Conservation (phyloP, 2,113 vertebrate genomes). For the Nannobrachium achirus region DNA sequence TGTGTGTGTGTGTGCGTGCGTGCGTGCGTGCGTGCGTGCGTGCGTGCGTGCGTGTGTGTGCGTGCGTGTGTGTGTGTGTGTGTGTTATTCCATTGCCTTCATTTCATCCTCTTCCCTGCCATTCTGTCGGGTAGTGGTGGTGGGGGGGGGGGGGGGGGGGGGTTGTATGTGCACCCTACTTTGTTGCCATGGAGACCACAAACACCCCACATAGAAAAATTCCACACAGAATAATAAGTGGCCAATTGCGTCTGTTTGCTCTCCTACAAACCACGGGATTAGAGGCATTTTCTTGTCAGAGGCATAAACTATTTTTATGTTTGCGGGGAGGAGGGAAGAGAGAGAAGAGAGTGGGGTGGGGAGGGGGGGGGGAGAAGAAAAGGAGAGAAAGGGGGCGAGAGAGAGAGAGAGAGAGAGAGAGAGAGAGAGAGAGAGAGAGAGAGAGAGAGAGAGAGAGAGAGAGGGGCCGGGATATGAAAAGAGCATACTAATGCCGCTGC, state of each 20-base stretch:
- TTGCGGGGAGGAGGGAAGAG: conserved; percentile 17
- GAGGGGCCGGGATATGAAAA: conserved; percentile 61
- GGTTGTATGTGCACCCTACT: conserved; percentile 65
- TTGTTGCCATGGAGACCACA: conserved; percentile 82
- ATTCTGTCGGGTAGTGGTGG: conserved; percentile 62
- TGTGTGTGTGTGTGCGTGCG: conserved; percentile 27
- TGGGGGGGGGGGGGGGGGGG: conserved; percentile 8
- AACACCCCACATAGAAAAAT: conserved; percentile 80
- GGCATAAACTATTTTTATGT: conserved; percentile 81
- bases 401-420: background rate
- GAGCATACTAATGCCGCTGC: conserved; percentile 73
- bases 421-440: too few species aligned
- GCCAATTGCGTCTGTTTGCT: conserved; percentile 77
- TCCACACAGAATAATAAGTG: conserved; percentile 81
- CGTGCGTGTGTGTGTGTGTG: too few species aligned
- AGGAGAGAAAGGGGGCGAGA: background rate
- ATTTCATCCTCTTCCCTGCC: conserved; percentile 66
- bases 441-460: background rate
- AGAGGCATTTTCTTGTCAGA: conserved; percentile 81
- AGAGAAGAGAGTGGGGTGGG: background rate
- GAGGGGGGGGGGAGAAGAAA: background rate
- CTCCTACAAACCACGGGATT: conserved; percentile 77
- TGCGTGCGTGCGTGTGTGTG: conserved; percentile 15
- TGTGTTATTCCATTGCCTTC: conserved; percentile 71
- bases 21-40: conserved; percentile 18